Percentiles rank a stretch among this genome's conserved stretches.
Evolutionary conservation across 2,888 invertebrate genomes (phyloP).

Genomic region (Limenitis camilla): DNA sequence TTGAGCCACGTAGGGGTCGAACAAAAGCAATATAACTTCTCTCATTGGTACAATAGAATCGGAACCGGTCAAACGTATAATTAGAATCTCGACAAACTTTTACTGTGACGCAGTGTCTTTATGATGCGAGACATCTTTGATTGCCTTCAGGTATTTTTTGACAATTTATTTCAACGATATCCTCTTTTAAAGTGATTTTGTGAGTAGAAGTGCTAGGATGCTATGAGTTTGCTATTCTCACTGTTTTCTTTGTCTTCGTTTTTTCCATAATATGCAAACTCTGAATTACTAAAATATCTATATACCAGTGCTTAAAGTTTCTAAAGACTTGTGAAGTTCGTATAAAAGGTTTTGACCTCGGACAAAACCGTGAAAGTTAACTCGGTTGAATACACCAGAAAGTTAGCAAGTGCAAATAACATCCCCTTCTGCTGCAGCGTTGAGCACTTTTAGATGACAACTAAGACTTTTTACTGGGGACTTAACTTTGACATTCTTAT

Average conservation of each 20-base stretch:
- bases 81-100: slow-evolving; percentile 20
- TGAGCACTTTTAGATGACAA: slow-evolving; percentile 16
- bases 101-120: slow-evolving; percentile 6
- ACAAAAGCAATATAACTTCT: slow-evolving; percentile 68
- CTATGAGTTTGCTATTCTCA: too few relatives aligned
- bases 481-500: slow-evolving; percentile 7
- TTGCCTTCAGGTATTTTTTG: too few relatives aligned
- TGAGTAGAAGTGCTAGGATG: too few relatives aligned
- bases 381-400: neutral
- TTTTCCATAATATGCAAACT: too few relatives aligned
- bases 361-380: neutral
- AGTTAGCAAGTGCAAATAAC: neutral
- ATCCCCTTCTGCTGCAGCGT: slow-evolving; percentile 5
- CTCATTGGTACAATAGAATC: slow-evolving; percentile 52
- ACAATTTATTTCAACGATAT: too few relatives aligned
- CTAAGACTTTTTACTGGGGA: slow-evolving; percentile 5
- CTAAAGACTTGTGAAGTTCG: too few relatives aligned
- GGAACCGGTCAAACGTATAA: slow-evolving; percentile 49
- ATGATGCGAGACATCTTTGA: slow-evolving; percentile 1
- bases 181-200: too few relatives aligned
- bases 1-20: slow-evolving; percentile 36
- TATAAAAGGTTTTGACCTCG: neutral
- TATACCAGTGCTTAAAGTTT: too few relatives aligned
- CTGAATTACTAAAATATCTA: too few relatives aligned
- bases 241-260: too few relatives aligned